phyloP scores from a whole-genome alignment of 92 coral and sea anemone species.

The Muricea muricata region DNA sequence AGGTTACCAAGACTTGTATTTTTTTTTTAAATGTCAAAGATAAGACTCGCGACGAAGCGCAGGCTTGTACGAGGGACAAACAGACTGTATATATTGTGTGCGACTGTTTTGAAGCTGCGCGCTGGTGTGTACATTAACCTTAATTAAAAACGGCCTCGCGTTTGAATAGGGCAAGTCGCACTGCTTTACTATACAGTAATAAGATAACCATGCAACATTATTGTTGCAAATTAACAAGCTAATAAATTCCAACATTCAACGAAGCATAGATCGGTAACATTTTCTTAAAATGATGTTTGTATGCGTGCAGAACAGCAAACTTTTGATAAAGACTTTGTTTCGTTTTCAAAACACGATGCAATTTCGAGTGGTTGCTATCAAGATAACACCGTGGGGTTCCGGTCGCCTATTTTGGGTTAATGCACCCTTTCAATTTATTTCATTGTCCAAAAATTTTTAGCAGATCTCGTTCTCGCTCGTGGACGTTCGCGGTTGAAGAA shows the following conservation, averaged over 20 bases:
- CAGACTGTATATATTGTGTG: slow-evolving; percentile 5
- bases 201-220: not conserved
- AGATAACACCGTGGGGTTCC: not conserved
- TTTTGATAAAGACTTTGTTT: not conserved
- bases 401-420: not conserved
- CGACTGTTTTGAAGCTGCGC: slow-evolving; percentile 9
- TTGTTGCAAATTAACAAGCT: not conserved
- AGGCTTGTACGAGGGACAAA: not conserved
- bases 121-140: slow-evolving; percentile 20
- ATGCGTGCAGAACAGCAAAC: not conserved
- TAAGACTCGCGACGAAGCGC: not conserved
- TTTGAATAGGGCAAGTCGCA: not conserved
- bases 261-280: not conserved
- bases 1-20: not conserved
- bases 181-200: not conserved
- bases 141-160: slow-evolving; percentile 9
- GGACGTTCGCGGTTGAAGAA: too few species aligned
- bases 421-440: not conserved
- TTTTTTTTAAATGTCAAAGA: not conserved
- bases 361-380: not conserved
- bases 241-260: not conserved
- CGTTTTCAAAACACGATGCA: not conserved
- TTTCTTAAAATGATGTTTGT: not conserved
- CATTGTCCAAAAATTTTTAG: not conserved
- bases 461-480: not conserved